Percentiles rank a stretch among this genome's conserved stretches.
Conservation (phyloP, 2,113 vertebrate species). For the Numida meleagris region DNA sequence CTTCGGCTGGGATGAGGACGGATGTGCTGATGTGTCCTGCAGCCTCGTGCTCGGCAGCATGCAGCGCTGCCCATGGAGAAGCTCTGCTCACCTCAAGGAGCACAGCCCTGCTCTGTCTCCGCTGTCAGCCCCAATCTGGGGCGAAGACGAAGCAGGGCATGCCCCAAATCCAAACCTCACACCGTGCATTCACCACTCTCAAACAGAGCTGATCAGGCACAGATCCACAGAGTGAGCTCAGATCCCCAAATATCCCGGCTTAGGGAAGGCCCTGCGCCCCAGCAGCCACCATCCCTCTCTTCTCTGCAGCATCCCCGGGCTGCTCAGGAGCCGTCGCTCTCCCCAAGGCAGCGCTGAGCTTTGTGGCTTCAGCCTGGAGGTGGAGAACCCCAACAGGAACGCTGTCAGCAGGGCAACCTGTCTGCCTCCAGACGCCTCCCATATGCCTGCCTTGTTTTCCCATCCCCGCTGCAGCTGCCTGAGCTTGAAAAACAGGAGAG, state of each 20-base stretch:
- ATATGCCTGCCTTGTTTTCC: neutral
- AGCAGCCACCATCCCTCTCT: neutral
- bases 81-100: neutral
- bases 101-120: neutral
- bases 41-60: neutral
- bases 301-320: neutral
- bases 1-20: neutral
- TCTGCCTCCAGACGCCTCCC: neutral
- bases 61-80: neutral
- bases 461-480: neutral
- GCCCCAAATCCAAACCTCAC: rapidly evolving
- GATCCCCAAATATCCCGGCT: neutral
- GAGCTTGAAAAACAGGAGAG: neutral
- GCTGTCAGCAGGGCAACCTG: too few species aligned
- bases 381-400: neutral
- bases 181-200: neutral
- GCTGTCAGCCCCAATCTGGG: rapidly evolving
- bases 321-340: neutral
- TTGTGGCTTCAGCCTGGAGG: neutral
- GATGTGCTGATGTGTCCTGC: rapidly evolving
- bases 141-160: neutral
- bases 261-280: neutral
- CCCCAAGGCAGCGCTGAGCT: neutral
- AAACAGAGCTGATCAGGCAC: neutral
- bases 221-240: neutral